Evolutionary conservation across 2,888 invertebrate species (phyloP), one percentile per base, ranked within the genome.

Genomic region (Tinea trinotella): DNA sequence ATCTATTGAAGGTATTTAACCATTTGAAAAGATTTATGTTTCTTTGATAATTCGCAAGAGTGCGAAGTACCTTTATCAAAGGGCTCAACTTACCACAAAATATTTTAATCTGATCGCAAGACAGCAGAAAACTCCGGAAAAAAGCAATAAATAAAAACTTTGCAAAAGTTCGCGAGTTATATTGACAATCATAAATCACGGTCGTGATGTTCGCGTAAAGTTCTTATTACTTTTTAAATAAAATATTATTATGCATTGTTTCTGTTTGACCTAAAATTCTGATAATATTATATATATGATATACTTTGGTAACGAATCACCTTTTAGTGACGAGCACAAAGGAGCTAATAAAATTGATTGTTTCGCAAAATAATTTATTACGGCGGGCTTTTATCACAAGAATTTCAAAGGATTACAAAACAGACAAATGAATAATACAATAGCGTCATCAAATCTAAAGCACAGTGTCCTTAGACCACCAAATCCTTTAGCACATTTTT

Each of bases 341-440:
- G 36, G 36, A 36, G 12, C 36, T 36, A 7, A 12, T 12, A n/a
- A 36, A 36, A 36, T 36, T 36, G 36, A 36, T 36, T 36, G 36
- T 36, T 36, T 36, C 36, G 36, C 36, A 36, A 7, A 36, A 36
- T 6, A n/a, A 36, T 36, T 64, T 63, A 62, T 66, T 59, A 59
- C 60, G 57, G 52, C 53, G 52, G 48, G 58, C 60, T 59, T 57
- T 59, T 52, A 60, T 6, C 17, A 17, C 17, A 12, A 60, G 59
- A 63, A 61, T 63, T 60, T 61, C 61, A 67, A 65, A 62, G 62
- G 64, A 64, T 66, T 64, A 59, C 54, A 55, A 57, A 58, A 68
- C 67, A 68, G 68, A 61, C 55, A 36, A 12, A 12, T 6, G n/a
- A n/a, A n/a, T n/a, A n/a, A n/a, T n/a, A n/a, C n/a, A n/a, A n/a